Conservation (phyloP, 1,140 invertebrate genomes). For the Hetaerina americana region DNA sequence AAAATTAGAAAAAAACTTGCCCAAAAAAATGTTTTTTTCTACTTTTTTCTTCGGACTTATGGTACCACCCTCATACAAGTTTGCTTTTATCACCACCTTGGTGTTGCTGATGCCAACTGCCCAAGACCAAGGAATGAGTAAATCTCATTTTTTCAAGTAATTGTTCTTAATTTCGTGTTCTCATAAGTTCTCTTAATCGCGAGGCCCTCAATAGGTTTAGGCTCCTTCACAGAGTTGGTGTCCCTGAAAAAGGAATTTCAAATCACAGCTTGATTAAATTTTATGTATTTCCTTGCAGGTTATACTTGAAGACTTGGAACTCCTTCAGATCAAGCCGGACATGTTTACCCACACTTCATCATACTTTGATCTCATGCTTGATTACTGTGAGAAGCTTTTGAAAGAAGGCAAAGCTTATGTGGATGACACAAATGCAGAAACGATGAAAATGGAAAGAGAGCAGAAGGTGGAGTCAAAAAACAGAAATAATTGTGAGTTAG, state of each 20-base stretch:
- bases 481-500: conserved; percentile 71
- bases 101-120: too few relatives aligned
- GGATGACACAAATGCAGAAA: conserved; percentile 88
- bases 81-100: too few relatives aligned
- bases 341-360: conserved; percentile 91
- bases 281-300: conserved; percentile 39
- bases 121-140: too few relatives aligned
- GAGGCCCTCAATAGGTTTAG: too few relatives aligned
- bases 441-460: conserved; percentile 91
- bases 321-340: conserved; percentile 88
- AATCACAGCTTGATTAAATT: conserved; percentile 37
- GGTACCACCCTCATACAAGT: too few relatives aligned
- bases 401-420: conserved; percentile 85
- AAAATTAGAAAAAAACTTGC: too few relatives aligned
- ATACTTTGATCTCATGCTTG: conserved; percentile 86
- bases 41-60: too few relatives aligned
- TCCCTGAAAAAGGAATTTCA: conserved; percentile 94
- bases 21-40: too few relatives aligned
- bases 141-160: too few relatives aligned
- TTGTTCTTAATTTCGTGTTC: too few relatives aligned
- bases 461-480: conserved; percentile 76
- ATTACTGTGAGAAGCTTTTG: conserved; percentile 79
- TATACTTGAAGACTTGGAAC: conserved; percentile 85
- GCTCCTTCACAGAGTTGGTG: too few relatives aligned
- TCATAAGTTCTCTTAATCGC: too few relatives aligned